Base-by-base conservation (phyloP, 2,797 vertebrate species). In the Gephyroberyx darwinii region DNA sequence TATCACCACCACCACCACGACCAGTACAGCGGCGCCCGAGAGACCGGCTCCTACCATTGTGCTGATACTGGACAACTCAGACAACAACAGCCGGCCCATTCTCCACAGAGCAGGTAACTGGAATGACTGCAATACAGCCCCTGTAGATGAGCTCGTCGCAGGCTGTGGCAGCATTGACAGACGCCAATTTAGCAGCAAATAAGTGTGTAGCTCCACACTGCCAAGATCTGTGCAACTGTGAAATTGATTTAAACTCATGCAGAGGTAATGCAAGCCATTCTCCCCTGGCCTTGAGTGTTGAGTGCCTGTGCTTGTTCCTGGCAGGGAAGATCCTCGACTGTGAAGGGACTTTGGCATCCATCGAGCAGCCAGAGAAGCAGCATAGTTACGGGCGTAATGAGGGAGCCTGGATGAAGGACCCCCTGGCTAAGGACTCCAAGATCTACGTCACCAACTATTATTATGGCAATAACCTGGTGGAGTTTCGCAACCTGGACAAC, bases 321-420 rank as follows among this genome's bases (percentile, higher is more conserved):
- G 39, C 80, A 84, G 72, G 91, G 91, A 96, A 94, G 84, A 94
- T 95, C 84, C 84, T 88, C 1, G 93, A 93, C 77, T 99, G 98
- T 0, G 97, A 98, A 73, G 97, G 97, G 55, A 99, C 98, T 3
- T 91, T 99, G 0, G 92, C 94, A 12, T 95, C 95, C 0, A 95
- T 99, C 43, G 96, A 98, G 71, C 84, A 90, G 9, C 97, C 98
- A 0, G 84, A 80, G 70, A 96, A 95, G 76, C 96, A 98, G 52
- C 97, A 99, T 91, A 99, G 96, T 87, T 99, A 99, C 0, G 98
- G 97, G 12, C 96, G 97, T 50, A 98, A 99, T 0, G 98, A 99
- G 71, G 98, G 98, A 3, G 97, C 98, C 61, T 99, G 98, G 98
- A 98, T 99, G 97, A 99, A 99, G 89, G 98, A 99, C 85, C 97